Evolutionary conservation across 2,113 vertebrate genomes (phyloP).

Genomic region (Passer montanus): DNA sequence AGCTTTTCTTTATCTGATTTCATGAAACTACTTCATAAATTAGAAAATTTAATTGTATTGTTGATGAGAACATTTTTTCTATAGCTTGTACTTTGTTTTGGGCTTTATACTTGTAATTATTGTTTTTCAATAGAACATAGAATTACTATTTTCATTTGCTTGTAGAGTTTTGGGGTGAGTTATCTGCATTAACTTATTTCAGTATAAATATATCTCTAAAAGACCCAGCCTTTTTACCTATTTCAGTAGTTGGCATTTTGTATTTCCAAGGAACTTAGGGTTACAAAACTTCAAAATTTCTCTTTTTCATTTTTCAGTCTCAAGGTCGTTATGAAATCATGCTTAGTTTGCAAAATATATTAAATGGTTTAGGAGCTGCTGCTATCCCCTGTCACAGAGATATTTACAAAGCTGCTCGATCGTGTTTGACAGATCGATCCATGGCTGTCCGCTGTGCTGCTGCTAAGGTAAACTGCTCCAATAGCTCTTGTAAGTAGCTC

Average conservation of each 20-base stretch:
- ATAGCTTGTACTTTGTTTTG: not conserved
- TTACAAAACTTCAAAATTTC: not conserved
- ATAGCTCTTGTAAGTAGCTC: not conserved
- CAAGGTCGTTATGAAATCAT: constrained; percentile 96
- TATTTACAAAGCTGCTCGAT: constrained; percentile 90
- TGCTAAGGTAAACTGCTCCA: constrained; percentile 81
- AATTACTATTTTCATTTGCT: not conserved
- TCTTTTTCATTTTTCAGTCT: constrained; percentile 79
- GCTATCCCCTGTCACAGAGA: constrained; percentile 87
- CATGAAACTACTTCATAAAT: not conserved
- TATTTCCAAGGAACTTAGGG: not conserved
- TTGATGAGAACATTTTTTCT: not conserved
- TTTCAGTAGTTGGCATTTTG: not conserved
- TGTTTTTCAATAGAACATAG: not conserved
- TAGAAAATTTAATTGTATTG: not conserved
- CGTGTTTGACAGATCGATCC: constrained; percentile 89
- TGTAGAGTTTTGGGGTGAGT: not conserved
- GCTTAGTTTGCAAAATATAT: constrained; percentile 86
- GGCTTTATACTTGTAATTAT: not conserved
- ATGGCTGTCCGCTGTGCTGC: constrained; percentile 94
- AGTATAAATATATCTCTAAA: not conserved
- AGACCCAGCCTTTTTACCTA: not conserved
- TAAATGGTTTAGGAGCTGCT: constrained; percentile 83
- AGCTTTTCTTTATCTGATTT: not conserved
- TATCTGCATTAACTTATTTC: not conserved